Conservation (phyloP, 2,797 vertebrate genomes). For the Cuculus canorus region DNA sequence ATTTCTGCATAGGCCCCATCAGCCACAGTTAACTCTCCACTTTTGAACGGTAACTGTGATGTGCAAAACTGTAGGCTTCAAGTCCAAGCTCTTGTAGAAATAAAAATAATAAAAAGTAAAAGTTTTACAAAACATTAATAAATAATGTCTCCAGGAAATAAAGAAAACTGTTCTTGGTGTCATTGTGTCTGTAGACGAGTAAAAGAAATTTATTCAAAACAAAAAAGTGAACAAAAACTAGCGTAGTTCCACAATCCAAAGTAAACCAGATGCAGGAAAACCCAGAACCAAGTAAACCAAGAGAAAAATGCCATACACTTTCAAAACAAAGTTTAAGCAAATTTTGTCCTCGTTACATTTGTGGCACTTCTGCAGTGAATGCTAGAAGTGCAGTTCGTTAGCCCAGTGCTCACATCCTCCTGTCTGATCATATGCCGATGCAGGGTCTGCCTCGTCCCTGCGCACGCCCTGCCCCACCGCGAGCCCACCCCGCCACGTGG, state of each 20-base stretch:
- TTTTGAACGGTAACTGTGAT: not conserved
- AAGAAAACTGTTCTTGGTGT: not conserved
- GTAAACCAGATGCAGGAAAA: conserved; percentile 4
- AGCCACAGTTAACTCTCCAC: not conserved
- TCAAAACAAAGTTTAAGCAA: conserved; percentile 54
- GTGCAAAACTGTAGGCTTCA: not conserved
- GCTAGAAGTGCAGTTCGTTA: conserved; percentile 17
- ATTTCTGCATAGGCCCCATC: not conserved
- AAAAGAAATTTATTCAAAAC: not conserved
- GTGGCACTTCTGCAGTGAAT: not conserved
- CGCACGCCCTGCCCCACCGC: not conserved
- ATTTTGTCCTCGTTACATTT: conserved; percentile 31
- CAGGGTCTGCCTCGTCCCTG: not conserved
- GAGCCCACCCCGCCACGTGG: accelerated
- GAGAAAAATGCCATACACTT: not conserved
- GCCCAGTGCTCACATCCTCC: not conserved
- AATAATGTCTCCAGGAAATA: not conserved
- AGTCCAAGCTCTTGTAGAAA: not conserved
- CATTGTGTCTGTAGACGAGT: conserved; percentile 7
- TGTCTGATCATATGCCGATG: not conserved
- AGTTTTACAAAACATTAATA: not conserved
- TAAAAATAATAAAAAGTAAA: not conserved
- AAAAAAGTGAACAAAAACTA: not conserved
- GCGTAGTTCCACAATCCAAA: not conserved
- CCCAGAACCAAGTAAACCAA: not conserved